Evolutionary conservation across 2,797 vertebrate species (phyloP).

Genomic region (Brachyalestes nurse): DNA sequence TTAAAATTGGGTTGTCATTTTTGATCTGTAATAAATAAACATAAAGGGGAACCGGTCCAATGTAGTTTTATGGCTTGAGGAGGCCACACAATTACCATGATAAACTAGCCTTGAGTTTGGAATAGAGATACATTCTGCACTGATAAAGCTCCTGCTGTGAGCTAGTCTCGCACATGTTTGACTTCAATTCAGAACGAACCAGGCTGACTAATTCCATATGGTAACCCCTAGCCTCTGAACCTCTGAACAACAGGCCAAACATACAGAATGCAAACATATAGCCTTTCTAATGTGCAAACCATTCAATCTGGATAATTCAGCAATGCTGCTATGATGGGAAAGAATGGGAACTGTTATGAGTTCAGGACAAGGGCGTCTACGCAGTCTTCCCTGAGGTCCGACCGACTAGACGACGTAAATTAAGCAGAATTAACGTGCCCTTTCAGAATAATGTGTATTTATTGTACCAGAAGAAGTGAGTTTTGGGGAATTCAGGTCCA

Average conservation of each 20-base stretch:
- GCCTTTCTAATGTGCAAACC: conserved; percentile 22
- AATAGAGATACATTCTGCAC: not conserved
- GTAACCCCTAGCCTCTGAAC: conserved; percentile 16
- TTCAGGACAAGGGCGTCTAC: conserved; percentile 36
- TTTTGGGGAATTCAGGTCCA: not conserved
- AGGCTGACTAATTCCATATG: conserved; percentile 29
- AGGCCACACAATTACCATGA: conserved; percentile 9
- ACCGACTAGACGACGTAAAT: conserved; percentile 16
- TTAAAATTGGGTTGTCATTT: conserved; percentile 1
- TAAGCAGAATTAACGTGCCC: conserved; percentile 22
- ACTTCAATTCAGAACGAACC: conserved; percentile 7
- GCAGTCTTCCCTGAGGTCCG: conserved; percentile 31
- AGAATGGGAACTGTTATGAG: conserved; percentile 7
- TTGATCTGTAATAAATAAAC: conserved; percentile 20
- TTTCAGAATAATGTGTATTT: conserved; percentile 28
- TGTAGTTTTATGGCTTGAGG: not conserved
- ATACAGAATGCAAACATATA: conserved; percentile 27
- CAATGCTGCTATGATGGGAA: conserved; percentile 23
- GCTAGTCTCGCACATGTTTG: conserved; percentile 10
- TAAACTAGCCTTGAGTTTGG: not conserved
- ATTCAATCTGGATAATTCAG: not conserved
- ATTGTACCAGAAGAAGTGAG: conserved; percentile 19
- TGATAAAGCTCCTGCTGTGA: not conserved
- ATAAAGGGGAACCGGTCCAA: not conserved
- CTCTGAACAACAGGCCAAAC: conserved; percentile 22